Conservation (phyloP, 2,797 vertebrate species). For the Chloroceryle amazona region DNA sequence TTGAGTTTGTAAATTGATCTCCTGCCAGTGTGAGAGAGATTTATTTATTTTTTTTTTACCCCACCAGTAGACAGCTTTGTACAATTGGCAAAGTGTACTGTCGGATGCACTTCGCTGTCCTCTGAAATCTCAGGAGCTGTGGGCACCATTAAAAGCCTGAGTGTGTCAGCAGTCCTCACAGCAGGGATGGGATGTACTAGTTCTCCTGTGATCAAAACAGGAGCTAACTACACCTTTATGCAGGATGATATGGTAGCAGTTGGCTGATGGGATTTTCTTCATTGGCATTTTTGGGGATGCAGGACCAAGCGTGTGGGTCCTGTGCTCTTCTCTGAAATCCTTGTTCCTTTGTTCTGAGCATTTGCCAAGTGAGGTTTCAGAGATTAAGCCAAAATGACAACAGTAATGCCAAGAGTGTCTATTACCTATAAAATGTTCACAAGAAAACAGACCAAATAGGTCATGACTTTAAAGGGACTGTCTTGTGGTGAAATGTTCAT, state of each 20-base stretch:
- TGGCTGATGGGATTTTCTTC: not conserved
- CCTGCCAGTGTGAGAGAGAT: not conserved
- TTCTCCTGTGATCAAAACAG: not conserved
- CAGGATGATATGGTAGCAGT: not conserved
- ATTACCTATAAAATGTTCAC: not conserved
- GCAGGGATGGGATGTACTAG: not conserved
- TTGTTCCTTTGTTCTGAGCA: not conserved
- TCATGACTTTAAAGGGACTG: not conserved
- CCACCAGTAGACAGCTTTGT: not conserved
- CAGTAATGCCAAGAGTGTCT: not conserved
- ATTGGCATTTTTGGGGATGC: not conserved
- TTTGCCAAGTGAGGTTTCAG: not conserved
- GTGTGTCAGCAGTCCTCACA: not conserved
- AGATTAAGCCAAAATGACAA: not conserved
- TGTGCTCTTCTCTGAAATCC: not conserved
- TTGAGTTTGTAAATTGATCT: conserved; percentile 64
- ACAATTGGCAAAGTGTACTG: not conserved
- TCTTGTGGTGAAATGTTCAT: not conserved
- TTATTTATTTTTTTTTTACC: not conserved
- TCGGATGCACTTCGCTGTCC: not conserved
- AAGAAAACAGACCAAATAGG: not conserved
- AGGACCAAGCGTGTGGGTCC: not conserved
- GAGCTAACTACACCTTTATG: not conserved
- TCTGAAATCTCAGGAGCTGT: not conserved
- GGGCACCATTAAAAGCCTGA: not conserved